Evolutionary conservation across 1,140 invertebrate species (phyloP).

Genomic region (Drosophila sp.): DNA sequence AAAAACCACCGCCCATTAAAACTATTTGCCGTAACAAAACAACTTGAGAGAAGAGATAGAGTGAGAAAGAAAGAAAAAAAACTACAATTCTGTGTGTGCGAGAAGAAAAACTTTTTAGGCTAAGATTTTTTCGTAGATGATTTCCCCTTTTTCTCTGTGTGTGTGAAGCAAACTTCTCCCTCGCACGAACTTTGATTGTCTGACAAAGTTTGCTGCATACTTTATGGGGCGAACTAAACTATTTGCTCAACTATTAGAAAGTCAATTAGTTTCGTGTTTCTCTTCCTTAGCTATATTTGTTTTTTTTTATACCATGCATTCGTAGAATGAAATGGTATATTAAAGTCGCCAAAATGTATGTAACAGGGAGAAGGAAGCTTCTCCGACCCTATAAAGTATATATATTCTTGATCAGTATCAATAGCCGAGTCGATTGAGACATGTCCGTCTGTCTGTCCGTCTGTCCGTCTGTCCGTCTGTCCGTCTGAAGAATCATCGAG

Average conservation of each 20-base stretch:
- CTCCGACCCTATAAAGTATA: too few relatives aligned
- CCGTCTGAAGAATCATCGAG: too few relatives aligned
- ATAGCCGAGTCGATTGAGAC: too few relatives aligned
- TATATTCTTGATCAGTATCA: too few relatives aligned
- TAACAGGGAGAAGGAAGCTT: too few relatives aligned
- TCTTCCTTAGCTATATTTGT: not conserved
- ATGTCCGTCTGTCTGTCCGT: too few relatives aligned
- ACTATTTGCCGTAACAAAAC: slow-evolving; percentile 72
- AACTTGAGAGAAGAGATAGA: slow-evolving; percentile 18
- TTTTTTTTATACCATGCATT: not conserved
- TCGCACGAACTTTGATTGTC: slow-evolving; percentile 22
- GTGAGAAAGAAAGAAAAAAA: not conserved
- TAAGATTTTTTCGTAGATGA: not conserved
- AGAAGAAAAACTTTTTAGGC: not conserved
- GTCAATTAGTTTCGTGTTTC: slow-evolving; percentile 18
- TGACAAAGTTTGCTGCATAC: slow-evolving; percentile 14
- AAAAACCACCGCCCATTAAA: slow-evolving; percentile 76
- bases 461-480: too few relatives aligned
- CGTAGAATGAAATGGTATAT: too few relatives aligned
- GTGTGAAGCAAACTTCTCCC: slow-evolving; percentile 21
- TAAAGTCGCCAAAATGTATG: too few relatives aligned
- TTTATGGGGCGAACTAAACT: slow-evolving; percentile 17
- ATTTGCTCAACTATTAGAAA: slow-evolving; percentile 23
- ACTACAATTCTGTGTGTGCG: slow-evolving; percentile 5
- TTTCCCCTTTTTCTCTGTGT: slow-evolving; percentile 10